These are phyloP conservation scores for Eupeodes latifasciatus DNA, from an alignment of 2,888 invertebrate species.

Conservation along the genomic window DNA sequence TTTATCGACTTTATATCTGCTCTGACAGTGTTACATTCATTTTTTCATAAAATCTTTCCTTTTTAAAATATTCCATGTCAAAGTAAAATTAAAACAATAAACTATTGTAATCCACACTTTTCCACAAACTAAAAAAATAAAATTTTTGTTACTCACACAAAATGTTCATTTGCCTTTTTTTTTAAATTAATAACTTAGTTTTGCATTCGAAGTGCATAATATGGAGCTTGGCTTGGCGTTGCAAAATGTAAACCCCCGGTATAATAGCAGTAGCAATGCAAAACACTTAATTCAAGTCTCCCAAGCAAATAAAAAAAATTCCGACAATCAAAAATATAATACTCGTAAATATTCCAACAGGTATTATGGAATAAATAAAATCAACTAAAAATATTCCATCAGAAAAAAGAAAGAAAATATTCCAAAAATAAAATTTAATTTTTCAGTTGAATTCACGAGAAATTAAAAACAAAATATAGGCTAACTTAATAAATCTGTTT, in stretches of 20 bases:
- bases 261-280: not conserved
- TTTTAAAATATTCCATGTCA: no score
- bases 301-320: not conserved
- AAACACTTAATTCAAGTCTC: not conserved
- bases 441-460: not conserved
- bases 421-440: not conserved
- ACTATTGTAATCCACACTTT: not conserved
- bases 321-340: not conserved
- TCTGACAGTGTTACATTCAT: no score
- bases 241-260: not conserved
- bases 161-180: not conserved
- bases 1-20: no score
- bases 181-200: not conserved
- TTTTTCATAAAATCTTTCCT: no score
- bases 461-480: not conserved
- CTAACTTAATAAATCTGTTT: not conserved
- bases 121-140: not conserved
- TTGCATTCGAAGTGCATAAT: slow-evolving; percentile 2
- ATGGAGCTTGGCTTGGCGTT: not conserved
- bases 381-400: not conserved
- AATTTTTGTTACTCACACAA: not conserved
- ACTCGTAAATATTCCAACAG: slow-evolving; percentile 10
- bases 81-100: not conserved
- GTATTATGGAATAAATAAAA: not conserved
- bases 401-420: not conserved